Evolutionary conservation across 2,888 invertebrate genomes (phyloP), one percentile per base, ranked within the genome.

Genomic region (Limenitis camilla): DNA sequence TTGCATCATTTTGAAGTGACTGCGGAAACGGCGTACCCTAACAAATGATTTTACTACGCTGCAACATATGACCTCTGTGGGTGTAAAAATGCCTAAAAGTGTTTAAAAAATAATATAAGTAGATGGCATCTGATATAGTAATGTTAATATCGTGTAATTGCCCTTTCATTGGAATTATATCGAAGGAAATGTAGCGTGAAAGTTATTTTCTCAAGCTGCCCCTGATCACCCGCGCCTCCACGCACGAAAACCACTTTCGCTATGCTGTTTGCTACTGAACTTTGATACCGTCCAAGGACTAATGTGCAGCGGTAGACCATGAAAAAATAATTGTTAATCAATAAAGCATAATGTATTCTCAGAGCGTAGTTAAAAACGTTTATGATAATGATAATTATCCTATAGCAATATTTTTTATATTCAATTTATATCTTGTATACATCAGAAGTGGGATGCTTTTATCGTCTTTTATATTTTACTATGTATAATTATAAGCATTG

Each of bases 191-290:
- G 72, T 80, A 78, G 69, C 78, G 86, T 81, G 86, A 87, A 87
- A 87, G 86, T 84, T 76, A 82, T 80, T 82, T 83, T 84, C 82
- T 80, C 82, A 77, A 70, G 72, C 75, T 69, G 74, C 71, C 72
- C 71, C 55, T 40, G 55, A 48, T 52, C 35, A 48, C 52, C 72
- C 74, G 78, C 70, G 73, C 68, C 66, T 73, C 51, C 62, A 69
- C 69, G 74, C 75, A 76, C 74, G 72, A 76, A 19, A 80, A 79
- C 81, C 76, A 86, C 85, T 86, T 86, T 86, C 86, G 78, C 84
- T 79, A 60, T 64, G 67, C 68, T 66, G 61, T 67, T 66, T 64
- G 67, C 70, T 69, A 69, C 71, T 68, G 70, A 77, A 76, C 72
- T 72, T 64, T 63, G 63, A 48, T 54, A 49, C 59, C 62, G 64